Base-by-base conservation (phyloP, 2,113 vertebrate species). In the Sander vitreus region DNA sequence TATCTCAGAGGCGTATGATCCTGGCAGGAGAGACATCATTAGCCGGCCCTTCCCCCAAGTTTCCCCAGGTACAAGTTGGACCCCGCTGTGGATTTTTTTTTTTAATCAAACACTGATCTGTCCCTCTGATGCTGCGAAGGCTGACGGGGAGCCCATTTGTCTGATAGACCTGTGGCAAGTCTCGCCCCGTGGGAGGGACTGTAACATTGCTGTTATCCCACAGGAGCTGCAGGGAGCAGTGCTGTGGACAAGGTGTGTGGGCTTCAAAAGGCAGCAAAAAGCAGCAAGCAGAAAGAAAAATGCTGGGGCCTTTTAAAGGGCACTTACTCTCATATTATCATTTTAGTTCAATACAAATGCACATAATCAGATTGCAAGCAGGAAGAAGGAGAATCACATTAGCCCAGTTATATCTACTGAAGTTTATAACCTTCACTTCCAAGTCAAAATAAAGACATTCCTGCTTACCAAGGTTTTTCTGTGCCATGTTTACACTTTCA, bases 161-260 rank as follows among this genome's bases (percentile, higher is more conserved):
- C 71, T 82, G 86, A 90, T 81, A 76, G 90, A 90, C 74, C 58
- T 55, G 88, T 74, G 87, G 84, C 62, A 58, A 89, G 83, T 78
- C 80, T 78, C 30, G 53, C 83, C 85, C 90, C 51, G 87, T 88
- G 85, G 90, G 91, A 89, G 92, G 76, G 88, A 82, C 65, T 69
- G 65, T 54, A 81, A 87, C 83, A 48, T 55, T 70, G 69, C 67
- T 89, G 80, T 80, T 86, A 84, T 83, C 78, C 84, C 70, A 57
- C 72, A 67, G 80, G 76, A 90, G 73, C 85, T 67, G 84, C 85
- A 50, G 84, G 84, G 87, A 73, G 84, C 76, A 53, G 47, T 0
- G 76, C 48, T 18, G 47, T 68, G 79, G 89, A 86, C 89, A 59
- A 90, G 90, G 91, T 91, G 91, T 92, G 92, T 91, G 91, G 91